Base-by-base conservation (phyloP, 2,888 invertebrate genomes). In the Dolichopus griseipennis region DNA sequence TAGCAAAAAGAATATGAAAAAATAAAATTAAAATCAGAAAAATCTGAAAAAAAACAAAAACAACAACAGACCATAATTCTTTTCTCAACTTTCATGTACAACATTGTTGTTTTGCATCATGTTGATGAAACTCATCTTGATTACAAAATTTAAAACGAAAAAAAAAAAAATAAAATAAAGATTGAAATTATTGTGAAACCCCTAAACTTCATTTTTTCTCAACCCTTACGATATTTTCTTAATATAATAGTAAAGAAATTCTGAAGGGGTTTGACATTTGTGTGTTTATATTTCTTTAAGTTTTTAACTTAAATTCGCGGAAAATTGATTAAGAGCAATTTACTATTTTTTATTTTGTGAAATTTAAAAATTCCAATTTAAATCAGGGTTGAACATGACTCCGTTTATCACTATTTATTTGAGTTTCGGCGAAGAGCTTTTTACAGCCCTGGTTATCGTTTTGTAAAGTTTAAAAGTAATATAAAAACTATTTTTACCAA, bases 31-130 rank as follows among this genome's bases (percentile, higher is more conserved):
- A 52, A 52, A 18, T 18, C 15, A 52, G n/a, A 2, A 52, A 52
- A 52, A 18, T 18, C 15, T 18, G n/a, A 2, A 52, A 52, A 12
- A n/a, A 18, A 52, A 52, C 8, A 52, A 41, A 41, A 41, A 52
- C 3, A 52, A 52, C 6, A 52, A 6, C 18, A 52, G 52, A 52
- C 52, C 52, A 52, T 52, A 52, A 52, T 52, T 52, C 52, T 52
- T 52, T 52, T 52, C 37, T 52, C 15, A 52, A 52, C 52, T 52
- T 52, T 52, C 52, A 52, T 52, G 52, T 52, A 52, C 52, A 52
- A 52, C 52, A 52, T 52, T 52, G 52, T 52, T 52, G 52, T 52
- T 52, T 37, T 52, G 52, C 52, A 52, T 52, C 52, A 52, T 12
- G 52, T 52, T 52, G 52, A 52, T 52, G 18, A 52, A 37, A 52